Evolutionary conservation across 2,797 vertebrate genomes (phyloP).

Genomic region (Scyliorhinus canicula): DNA sequence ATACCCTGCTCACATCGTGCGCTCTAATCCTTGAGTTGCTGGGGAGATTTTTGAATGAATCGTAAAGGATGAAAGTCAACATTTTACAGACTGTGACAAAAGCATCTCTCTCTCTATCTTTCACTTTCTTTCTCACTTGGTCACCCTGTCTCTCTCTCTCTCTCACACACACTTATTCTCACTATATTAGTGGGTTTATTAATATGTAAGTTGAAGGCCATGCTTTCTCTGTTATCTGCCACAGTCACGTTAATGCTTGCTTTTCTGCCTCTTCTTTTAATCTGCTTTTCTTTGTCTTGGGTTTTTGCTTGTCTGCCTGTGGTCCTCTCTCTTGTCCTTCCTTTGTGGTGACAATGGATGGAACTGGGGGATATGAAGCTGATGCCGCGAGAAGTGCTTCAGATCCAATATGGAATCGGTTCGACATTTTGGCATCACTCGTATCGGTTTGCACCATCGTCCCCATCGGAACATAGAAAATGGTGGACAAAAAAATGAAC

Average conservation of each 20-base stretch:
- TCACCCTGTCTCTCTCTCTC: neutral
- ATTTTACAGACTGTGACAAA: neutral
- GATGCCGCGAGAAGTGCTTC: too few relatives aligned
- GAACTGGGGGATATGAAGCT: neutral
- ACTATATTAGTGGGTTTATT: neutral
- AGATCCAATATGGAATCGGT: neutral
- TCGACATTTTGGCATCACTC: too few relatives aligned
- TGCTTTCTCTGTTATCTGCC: neutral
- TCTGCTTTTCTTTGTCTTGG: neutral
- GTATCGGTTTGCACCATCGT: too few relatives aligned
- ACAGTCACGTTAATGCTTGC: neutral
- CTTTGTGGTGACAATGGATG: too few relatives aligned
- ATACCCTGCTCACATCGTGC: neutral
- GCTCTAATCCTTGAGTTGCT: neutral
- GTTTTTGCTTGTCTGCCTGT: neutral
- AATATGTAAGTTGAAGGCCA: neutral
- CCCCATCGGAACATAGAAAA: too few relatives aligned
- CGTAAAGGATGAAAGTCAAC: neutral
- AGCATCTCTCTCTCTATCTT: neutral
- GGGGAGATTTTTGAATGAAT: neutral
- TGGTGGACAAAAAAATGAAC: too few relatives aligned
- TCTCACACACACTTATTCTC: neutral
- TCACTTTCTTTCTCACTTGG: too few relatives aligned
- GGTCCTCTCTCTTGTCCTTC: neutral
- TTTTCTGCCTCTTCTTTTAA: neutral